Evolutionary conservation across 2,888 invertebrate species (phyloP), one percentile per base, ranked within the genome.

Genomic region (Elmis aenea): DNA sequence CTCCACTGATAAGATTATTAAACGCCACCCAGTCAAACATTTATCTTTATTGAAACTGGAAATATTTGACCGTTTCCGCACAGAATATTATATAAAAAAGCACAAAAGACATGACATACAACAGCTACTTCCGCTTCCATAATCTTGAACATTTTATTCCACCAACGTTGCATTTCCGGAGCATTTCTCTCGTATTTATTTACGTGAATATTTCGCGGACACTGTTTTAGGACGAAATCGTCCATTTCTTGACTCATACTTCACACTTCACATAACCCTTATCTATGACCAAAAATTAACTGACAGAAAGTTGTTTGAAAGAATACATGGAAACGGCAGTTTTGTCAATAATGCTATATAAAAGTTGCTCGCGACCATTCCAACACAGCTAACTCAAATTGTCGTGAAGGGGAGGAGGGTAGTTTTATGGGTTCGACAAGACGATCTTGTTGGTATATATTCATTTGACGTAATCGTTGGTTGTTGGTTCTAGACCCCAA

Each of bases 111-210:
- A 11, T 8, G 13, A 51, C 55, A 50, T 50, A 64, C 64, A 32
- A 61, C 55, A 13, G 44, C 24, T 8, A 52, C 51, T 31, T 63
- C 56, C 1, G 41, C 45, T 53, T 66, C 66, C 41, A 66, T 42
- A 5, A 44, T 38, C 24, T 51, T 28, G 32, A 65, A 63, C 11
- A 61, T 24, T 24, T 49, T 43, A 14, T 50, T 26, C 65, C 65
- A 66, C 62, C 62, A 65, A 35, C 53, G 41, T 9, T 45, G 34
- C 13, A 49, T 44, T 29, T 53, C 52, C 6, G 53, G 48, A 29
- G 49, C 49, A 29, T 48, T 51, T 2, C 41, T 42, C 24, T 55
- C 58, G 32, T 52, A 55, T 50, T 55, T 53, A 16, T 38, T 51
- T 22, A 30, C 13, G 16, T 25, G 35, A 22, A 58, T 41, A 13